Evolutionary conservation across 2,888 invertebrate species (phyloP), one percentile per base, ranked within the genome.

Genomic region (Trachelus tabidus): DNA sequence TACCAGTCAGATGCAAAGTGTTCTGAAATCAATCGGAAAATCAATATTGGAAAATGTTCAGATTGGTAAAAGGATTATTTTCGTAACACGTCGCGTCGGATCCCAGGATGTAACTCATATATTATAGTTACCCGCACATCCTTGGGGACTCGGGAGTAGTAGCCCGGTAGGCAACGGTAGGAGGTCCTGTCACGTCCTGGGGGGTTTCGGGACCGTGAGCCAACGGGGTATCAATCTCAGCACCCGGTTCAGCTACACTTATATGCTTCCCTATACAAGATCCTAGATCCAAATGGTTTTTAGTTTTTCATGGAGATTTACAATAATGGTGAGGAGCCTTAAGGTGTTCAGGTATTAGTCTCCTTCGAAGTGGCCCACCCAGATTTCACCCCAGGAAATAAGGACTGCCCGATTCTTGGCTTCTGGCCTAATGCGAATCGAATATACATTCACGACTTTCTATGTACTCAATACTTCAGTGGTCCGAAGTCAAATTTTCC

Each of bases 151-250:
- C 73, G 75, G 75, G 77, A 79, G 69, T 84, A 80, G 80, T 79
- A 79, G 80, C 79, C 77, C 80, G 78, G 78, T 73, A 71, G 71
- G 73, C 71, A 71, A 80, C 87, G 77, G 83, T 87, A 87, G 88
- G 86, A 85, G 86, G 87, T 85, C 87, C 81, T 77, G 79, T 74
- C 71, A 82, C 84, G 83, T 86, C 85, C 83, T 82, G 83, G 85
- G 85, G 81, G 85, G 82, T 77, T 79, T 77, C 56, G 56, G 77
- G 78, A 77, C 69, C 71, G 69, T 73, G 76, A 75, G 80, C 76
- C 80, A 81, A 85, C 79, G 73, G 80, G 78, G 82, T 85, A 88
- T 88, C 87, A 85, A 89, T 89, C 87, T 86, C 83, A 79, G 83
- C 88, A 88, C 87, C 87, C 87, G 87, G 85, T 79, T 79, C 69